phyloP scores from a whole-genome alignment of 2,113 vertebrate genomes.

The Calidris pygmaea region DNA sequence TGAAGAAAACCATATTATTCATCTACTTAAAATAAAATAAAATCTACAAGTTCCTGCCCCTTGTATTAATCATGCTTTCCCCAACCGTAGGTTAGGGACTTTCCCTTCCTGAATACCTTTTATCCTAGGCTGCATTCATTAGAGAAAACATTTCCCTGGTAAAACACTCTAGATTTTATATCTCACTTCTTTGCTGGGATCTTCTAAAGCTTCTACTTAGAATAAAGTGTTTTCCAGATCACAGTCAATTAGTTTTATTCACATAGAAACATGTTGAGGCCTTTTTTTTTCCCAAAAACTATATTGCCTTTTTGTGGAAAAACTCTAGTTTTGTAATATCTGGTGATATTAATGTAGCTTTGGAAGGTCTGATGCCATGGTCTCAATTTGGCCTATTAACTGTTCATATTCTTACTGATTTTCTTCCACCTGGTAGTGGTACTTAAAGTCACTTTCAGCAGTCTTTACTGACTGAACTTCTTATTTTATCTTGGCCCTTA shows the following conservation, averaged over 20 bases:
- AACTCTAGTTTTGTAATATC: not conserved
- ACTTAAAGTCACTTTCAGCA: not conserved
- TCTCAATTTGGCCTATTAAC: not conserved
- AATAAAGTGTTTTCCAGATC: not conserved
- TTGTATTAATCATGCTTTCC: not conserved
- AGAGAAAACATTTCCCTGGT: not conserved
- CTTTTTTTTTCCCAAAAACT: not conserved
- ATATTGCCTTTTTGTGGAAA: not conserved
- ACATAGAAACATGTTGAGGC: not conserved
- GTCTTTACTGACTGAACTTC: not conserved
- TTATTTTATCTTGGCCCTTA: not conserved
- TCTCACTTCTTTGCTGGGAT: not conserved
- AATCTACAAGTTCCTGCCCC: not conserved
- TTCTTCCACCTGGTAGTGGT: not conserved
- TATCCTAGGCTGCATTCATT: not conserved
- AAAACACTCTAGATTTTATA: not conserved
- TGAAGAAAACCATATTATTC: not conserved
- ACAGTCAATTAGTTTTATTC: not conserved
- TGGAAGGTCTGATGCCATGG: not conserved
- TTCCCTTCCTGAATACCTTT: not conserved
- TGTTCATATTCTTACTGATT: rapidly evolving
- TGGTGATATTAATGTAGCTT: not conserved
- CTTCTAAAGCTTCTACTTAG: not conserved
- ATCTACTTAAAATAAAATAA: not conserved
- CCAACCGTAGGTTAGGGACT: not conserved